These are phyloP conservation scores for Notothenia coriiceps DNA, from an alignment of 2,113 vertebrate species.

Conservation along the genomic window DNA sequence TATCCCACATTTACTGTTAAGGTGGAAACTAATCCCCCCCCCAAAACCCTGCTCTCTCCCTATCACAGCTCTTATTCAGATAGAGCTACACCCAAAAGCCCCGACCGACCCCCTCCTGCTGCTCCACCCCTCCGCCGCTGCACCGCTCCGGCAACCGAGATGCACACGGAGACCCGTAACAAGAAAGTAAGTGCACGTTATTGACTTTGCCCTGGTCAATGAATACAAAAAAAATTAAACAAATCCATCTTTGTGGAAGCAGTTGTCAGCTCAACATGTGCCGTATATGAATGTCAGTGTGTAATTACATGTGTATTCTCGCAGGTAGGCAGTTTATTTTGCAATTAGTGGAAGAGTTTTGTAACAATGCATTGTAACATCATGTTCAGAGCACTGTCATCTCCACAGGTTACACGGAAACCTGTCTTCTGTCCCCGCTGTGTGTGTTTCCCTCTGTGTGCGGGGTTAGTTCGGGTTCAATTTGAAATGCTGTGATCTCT, in stretches of 20 bases:
- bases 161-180: slow-evolving; percentile 87
- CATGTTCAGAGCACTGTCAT: slow-evolving; percentile 6
- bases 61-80: slow-evolving; percentile 68
- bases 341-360: slow-evolving; percentile 47
- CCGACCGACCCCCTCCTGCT: slow-evolving; percentile 74
- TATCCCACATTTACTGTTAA: slow-evolving; percentile 55
- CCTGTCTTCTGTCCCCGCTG: background rate
- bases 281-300: slow-evolving; percentile 40
- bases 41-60: slow-evolving; percentile 45
- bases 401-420: background rate
- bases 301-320: slow-evolving; percentile 4
- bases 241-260: slow-evolving; percentile 34
- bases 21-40: slow-evolving; percentile 63
- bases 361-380: slow-evolving; percentile 45
- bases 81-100: slow-evolving; percentile 75
- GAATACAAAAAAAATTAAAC: background rate
- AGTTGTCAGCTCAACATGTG: slow-evolving; percentile 62
- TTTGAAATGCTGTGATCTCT: slow-evolving; percentile 56
- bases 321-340: slow-evolving; percentile 37
- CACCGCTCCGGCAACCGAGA: slow-evolving; percentile 82
- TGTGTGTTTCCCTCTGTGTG: background rate
- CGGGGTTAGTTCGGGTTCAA: slow-evolving; percentile 54
- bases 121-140: slow-evolving; percentile 80
- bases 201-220: slow-evolving; percentile 58
- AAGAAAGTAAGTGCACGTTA: slow-evolving; percentile 85